Conservation (phyloP, 92 coral and sea anemone genomes). For the Virgularia gustaviana region DNA sequence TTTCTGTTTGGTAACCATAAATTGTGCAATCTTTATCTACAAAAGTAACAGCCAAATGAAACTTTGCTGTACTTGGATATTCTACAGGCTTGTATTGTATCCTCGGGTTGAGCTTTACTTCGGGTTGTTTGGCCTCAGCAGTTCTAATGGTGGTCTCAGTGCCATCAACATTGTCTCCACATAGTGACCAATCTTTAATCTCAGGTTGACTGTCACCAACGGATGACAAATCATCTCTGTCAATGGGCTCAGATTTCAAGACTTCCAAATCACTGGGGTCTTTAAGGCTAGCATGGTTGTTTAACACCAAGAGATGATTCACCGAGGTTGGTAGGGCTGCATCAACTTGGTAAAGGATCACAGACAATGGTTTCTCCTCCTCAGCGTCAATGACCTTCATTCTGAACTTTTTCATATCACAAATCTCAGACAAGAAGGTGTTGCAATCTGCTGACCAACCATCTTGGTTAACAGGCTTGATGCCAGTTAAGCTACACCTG, state of each 20-base stretch:
- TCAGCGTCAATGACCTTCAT: conserved; percentile 40
- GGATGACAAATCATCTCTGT: conserved; percentile 2
- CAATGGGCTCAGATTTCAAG: neutral
- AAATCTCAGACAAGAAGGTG: conserved; percentile 4
- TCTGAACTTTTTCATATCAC: neutral
- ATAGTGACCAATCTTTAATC: neutral
- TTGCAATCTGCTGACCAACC: conserved; percentile 64
- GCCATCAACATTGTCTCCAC: neutral
- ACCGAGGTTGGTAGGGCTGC: conserved; percentile 61
- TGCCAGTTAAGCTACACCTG: conserved; percentile 55
- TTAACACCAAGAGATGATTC: conserved; percentile 60
- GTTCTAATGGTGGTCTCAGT: neutral
- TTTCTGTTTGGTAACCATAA: conserved; percentile 79
- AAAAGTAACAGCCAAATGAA: conserved; percentile 76
- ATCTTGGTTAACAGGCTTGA: conserved; percentile 55
- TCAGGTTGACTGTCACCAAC: neutral
- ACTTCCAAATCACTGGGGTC: conserved; percentile 63
- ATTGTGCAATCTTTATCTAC: conserved; percentile 86
- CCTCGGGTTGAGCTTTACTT: conserved; percentile 5
- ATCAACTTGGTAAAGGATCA: conserved; percentile 61
- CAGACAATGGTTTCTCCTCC: conserved; percentile 57
- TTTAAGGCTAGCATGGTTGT: conserved; percentile 55
- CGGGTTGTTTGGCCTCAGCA: conserved; percentile 8
- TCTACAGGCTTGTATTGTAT: conserved; percentile 62
- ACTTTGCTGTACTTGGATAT: conserved; percentile 52